A percentile compares a stretch with the other conserved stretches of the same genome.
Conservation (phyloP, 2,113 vertebrate species). For the Climacteris rufus region DNA sequence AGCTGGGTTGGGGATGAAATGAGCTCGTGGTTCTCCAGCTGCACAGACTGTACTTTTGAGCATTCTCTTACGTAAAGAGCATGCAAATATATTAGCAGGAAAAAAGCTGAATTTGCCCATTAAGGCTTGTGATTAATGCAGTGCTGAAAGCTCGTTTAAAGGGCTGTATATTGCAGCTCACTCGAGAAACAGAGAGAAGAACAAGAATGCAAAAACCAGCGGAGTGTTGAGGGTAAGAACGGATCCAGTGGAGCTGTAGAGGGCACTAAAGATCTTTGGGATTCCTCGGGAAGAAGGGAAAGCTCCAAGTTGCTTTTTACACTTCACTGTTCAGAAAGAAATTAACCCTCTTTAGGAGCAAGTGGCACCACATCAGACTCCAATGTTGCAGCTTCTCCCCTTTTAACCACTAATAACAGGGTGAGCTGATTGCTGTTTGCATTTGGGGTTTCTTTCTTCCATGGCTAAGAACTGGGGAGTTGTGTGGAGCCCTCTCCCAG, state of each 20-base stretch:
- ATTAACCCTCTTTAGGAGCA: constrained; percentile 24
- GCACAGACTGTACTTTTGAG: constrained; percentile 7
- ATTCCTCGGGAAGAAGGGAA: not conserved
- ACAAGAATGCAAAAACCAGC: not conserved
- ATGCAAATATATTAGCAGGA: not conserved
- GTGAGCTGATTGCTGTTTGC: constrained; percentile 33
- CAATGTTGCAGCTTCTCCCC: constrained; percentile 31
- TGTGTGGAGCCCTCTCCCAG: not conserved
- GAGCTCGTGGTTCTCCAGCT: not conserved
- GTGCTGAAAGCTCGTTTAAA: constrained; percentile 57
- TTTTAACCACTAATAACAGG: constrained; percentile 26
- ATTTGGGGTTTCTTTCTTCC: constrained; percentile 37
- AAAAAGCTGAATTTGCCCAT: constrained; percentile 23
- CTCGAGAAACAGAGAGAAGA: not conserved
- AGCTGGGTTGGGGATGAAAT: not conserved
- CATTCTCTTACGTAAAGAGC: not conserved
- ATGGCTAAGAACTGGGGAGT: not conserved
- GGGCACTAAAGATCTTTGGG: constrained; percentile 62
- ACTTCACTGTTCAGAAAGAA: not conserved
- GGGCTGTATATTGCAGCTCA: not conserved
- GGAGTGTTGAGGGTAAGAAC: fast-evolving
- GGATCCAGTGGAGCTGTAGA: constrained; percentile 17
- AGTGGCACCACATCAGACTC: constrained; percentile 36
- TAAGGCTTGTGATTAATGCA: constrained; percentile 48
- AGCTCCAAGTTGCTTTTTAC: not conserved